Conservation (phyloP, 2,888 invertebrate genomes). For the Incurvaria masculella region DNA sequence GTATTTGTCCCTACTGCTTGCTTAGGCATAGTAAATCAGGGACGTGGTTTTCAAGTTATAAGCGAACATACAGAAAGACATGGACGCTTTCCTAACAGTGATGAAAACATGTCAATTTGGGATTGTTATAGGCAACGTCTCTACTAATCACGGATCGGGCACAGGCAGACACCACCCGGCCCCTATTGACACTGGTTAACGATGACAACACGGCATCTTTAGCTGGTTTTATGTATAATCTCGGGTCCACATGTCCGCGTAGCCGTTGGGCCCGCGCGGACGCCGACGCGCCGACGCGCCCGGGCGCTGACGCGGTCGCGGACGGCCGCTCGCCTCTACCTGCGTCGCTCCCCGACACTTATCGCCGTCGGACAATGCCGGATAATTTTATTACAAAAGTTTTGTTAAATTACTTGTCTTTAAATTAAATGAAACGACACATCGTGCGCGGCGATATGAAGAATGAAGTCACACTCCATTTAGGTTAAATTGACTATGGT, state of each 20-base stretch:
- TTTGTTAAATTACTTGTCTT: slow-evolving; percentile 50
- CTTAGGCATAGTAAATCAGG: too few relatives aligned
- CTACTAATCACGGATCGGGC: too few relatives aligned
- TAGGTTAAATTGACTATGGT: too few relatives aligned
- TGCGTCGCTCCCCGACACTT: slow-evolving; percentile 28
- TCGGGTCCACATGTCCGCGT: slow-evolving; percentile 48
- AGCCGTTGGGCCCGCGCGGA: slow-evolving; percentile 42
- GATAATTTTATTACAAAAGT: slow-evolving; percentile 55
- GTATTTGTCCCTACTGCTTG: too few relatives aligned
- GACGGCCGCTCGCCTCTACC: slow-evolving; percentile 6
- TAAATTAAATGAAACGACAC: slow-evolving; percentile 52
- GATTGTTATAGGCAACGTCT: too few relatives aligned
- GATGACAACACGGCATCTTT: slow-evolving; percentile 53
- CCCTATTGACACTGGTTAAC: slow-evolving; percentile 19
- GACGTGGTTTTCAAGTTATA: too few relatives aligned
- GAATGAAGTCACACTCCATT: slow-evolving; percentile 23
- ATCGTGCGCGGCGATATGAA: slow-evolving; percentile 39
- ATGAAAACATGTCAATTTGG: too few relatives aligned
- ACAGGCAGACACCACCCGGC: too few relatives aligned
- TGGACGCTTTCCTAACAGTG: too few relatives aligned
- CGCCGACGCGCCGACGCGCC: slow-evolving; percentile 15
- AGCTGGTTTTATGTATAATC: slow-evolving; percentile 50
- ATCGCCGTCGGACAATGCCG: slow-evolving; percentile 46
- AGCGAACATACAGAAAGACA: too few relatives aligned
- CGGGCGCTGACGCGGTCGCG: background rate